Evolutionary conservation across 2,797 vertebrate species (phyloP), one percentile per base, ranked within the genome.

Genomic region (Semaprochilodus insignis): DNA sequence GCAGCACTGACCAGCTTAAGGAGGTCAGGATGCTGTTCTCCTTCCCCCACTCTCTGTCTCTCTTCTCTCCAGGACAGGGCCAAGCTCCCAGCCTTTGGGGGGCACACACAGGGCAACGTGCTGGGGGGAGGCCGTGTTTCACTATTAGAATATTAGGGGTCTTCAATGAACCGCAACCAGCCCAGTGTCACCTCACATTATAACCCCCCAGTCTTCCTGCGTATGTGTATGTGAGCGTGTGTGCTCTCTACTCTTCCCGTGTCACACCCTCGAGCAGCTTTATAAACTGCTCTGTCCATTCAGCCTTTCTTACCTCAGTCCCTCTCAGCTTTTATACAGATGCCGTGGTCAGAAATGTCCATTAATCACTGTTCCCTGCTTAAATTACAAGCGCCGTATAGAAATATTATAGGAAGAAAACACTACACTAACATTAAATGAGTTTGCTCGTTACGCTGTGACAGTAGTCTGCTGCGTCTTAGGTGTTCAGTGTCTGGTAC

Each of bases 1-100:
- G 96, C 86, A 97, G 95, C 87, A 96, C 94, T 62, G 96, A 96
- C 88, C 96, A 97, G 76, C 95, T 97, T 74, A 97, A 97, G 88
- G 96, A 97, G 96, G 96, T 97, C 88, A 94, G 95, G 78, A 90
- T 51, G 44, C 62, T 55, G 48, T 71, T 54, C 31, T 85, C 80
- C 84, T 55, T 85, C 80, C 78, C 84, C 73, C 78, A 69, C 65
- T 78, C 52, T 86, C 74, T 88, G 8, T 66, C 55, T 81, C 51
- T 88, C 81, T 83, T 81, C 72, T 82, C 72, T 77, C 77, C 76
- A 80, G 78, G 55, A 27, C 34, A 13, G 59, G 52, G 55, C 66
- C 66, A 27, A 48, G 71, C 63, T 75, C 75, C 55, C 72, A 71
- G 55, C 17, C 60, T 83, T 40, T 83, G 54, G 72, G 65, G 40